A percentile compares a stretch with the other conserved stretches of the same genome.
These are phyloP conservation scores for Typhlomys cinereus DNA, from an alignment of 2,113 vertebrate species.

Conservation along the genomic window DNA sequence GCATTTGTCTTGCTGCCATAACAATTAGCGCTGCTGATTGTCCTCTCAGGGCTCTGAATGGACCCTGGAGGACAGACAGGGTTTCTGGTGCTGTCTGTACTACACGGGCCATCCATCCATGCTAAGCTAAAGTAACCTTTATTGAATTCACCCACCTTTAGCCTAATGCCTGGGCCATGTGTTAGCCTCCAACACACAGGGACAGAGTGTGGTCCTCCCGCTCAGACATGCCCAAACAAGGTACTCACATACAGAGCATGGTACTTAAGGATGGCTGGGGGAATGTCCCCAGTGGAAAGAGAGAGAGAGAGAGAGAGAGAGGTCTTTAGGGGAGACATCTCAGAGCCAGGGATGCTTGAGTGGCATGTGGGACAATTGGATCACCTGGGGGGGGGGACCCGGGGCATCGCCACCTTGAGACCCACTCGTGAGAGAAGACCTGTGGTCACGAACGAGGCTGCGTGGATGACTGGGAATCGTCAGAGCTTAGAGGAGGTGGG, in stretches of 20 bases:
- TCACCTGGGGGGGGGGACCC: neutral
- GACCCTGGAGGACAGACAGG: neutral
- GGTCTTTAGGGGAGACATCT: neutral
- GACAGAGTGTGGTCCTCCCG: neutral
- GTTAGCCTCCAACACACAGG: neutral
- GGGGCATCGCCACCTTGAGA: neutral
- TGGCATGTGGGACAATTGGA: neutral
- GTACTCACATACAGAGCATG: neutral
- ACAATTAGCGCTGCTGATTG: neutral
- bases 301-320: no score
- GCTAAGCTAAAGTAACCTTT: neutral
- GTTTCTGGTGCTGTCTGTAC: no score
- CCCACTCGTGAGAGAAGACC: neutral
- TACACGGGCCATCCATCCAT: neutral
- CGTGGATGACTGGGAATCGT: neutral
- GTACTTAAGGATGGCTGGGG: no score
- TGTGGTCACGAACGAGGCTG: accelerated
- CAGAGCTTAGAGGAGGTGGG: neutral
- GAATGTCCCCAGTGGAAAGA: neutral
- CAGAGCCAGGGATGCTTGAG: no score
- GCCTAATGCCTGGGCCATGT: no score
- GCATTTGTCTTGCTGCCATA: no score
- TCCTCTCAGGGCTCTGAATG: neutral
- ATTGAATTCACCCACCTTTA: neutral
- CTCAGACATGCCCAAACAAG: neutral